These are phyloP conservation scores for Zhuqinia jingwanae DNA, from an alignment of 2,888 invertebrate species.

Conservation along the genomic window DNA sequence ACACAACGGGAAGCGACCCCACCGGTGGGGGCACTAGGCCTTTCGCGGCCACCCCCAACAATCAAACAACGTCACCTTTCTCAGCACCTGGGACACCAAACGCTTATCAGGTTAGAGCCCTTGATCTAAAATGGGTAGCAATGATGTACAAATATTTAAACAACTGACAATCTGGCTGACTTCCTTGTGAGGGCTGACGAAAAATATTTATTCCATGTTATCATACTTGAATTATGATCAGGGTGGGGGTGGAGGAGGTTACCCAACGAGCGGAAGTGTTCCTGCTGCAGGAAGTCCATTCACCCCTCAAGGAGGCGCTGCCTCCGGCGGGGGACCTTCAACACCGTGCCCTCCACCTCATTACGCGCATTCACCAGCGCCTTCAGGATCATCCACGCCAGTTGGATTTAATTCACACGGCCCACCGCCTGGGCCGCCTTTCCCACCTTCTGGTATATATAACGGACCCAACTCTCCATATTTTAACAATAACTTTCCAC, in stretches of 20 bases:
- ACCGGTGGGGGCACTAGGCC: slow-evolving; percentile 79
- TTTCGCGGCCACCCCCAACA: slow-evolving; percentile 79
- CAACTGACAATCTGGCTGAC: no score
- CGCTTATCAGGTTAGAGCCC: slow-evolving; percentile 77
- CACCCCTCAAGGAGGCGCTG: slow-evolving; percentile 79
- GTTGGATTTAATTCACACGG: slow-evolving; percentile 84
- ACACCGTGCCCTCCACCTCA: slow-evolving; percentile 83
- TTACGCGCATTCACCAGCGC: slow-evolving; percentile 93
- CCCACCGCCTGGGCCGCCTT: slow-evolving; percentile 83
- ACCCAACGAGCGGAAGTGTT: slow-evolving; percentile 78
- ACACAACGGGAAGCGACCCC: slow-evolving; percentile 79
- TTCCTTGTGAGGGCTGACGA: no score
- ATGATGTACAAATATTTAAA: no score
- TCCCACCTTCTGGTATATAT: slow-evolving; percentile 83
- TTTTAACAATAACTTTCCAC: slow-evolving; percentile 77
- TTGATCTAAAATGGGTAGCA: background rate
- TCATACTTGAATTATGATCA: background rate
- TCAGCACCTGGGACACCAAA: slow-evolving; percentile 79
- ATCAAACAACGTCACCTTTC: slow-evolving; percentile 79
- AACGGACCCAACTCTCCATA: slow-evolving; percentile 84
- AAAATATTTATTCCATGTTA: background rate
- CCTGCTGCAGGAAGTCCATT: slow-evolving; percentile 79
- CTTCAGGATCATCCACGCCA: slow-evolving; percentile 91
- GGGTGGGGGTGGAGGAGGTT: slow-evolving; percentile 78
- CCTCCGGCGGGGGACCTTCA: slow-evolving; percentile 78